Evolutionary conservation across 2,797 vertebrate genomes (phyloP), one percentile per base, ranked within the genome.

Genomic region (Tinamus major): DNA sequence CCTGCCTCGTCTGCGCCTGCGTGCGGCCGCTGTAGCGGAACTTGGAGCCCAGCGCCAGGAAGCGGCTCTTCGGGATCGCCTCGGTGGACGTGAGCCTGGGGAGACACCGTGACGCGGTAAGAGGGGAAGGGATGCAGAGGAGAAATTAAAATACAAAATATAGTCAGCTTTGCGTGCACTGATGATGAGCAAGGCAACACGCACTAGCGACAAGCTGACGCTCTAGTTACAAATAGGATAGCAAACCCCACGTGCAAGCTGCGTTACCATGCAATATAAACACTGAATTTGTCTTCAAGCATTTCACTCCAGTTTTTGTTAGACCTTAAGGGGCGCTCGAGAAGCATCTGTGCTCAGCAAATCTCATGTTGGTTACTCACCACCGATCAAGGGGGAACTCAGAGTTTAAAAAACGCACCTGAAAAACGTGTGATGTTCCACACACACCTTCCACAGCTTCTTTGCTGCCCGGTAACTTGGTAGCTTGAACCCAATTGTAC

Each of bases 391-490:
- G 15, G 51, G 29, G 21, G 4, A 92, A 9, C 20, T 5, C 18
- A 35, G 8, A 1, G 0, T 3, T 62, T 37, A 63, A 71, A 55
- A 86, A 81, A 93, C 95, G 64, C 95, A 99, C 99, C 99, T 99
- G 98, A 99, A 99, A 97, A 99, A 99, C 2, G 99, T 99, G 84
- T 99, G 99, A 93, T 99, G 98, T 56, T 99, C 99, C 48, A 99
- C 99, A 80, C 99, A 99, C 42, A 99, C 99, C 97, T 99, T 99
- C 99, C 99, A 99, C 90, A 99, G 97, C 96, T 99, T 99, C 98
- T 99, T 99, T 5, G 99, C 98, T 68, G 99, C 99, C 94, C 98
- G 98, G 95, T 99, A 99, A 97, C 98, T 99, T 53, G 99, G 98
- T 90, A 99, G 98, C 87, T 98, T 99, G 97, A 99, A 99, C 63